Evolutionary conservation across 2,797 vertebrate species (phyloP).

Genomic region (Brachymystax lenok): DNA sequence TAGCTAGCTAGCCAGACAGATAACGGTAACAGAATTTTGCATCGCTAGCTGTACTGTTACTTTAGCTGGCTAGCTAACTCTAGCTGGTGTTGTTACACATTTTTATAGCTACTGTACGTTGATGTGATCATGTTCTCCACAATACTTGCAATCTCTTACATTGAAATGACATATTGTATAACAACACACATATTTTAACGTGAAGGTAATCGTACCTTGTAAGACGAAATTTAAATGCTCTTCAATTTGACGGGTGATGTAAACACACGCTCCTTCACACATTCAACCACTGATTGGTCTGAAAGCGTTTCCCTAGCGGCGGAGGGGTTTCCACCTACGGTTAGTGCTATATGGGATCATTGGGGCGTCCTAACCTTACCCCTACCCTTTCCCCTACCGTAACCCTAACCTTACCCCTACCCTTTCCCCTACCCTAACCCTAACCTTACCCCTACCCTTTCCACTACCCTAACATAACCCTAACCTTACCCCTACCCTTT

Average conservation of each 20-base stretch:
- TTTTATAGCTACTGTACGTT: not conserved
- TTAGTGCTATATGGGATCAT: too few species aligned
- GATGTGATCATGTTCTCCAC: not conserved
- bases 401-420: too few species aligned
- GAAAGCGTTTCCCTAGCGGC: slow-evolving; percentile 46
- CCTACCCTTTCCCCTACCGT: too few species aligned
- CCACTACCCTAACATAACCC: too few species aligned
- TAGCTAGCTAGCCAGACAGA: slow-evolving; percentile 1
- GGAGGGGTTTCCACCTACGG: slow-evolving; percentile 60
- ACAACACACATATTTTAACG: not conserved
- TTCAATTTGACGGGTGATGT: slow-evolving; percentile 11
- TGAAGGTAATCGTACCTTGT: slow-evolving; percentile 23
- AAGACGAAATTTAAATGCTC: slow-evolving; percentile 15
- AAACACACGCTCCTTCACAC: slow-evolving; percentile 18
- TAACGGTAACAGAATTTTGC: slow-evolving; percentile 17
- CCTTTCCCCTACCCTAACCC: too few species aligned
- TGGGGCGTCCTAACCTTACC: too few species aligned
- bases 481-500: too few species aligned
- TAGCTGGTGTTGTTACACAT: not conserved
- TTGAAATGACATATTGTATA: not conserved
- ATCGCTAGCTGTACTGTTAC: not conserved
- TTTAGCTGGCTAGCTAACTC: not conserved
- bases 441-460: too few species aligned
- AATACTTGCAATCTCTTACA: not conserved
- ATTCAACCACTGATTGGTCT: slow-evolving; percentile 18